Base-by-base conservation (phyloP, 64 coral and sea anemone species). In the Stichodactyla mertensii region DNA sequence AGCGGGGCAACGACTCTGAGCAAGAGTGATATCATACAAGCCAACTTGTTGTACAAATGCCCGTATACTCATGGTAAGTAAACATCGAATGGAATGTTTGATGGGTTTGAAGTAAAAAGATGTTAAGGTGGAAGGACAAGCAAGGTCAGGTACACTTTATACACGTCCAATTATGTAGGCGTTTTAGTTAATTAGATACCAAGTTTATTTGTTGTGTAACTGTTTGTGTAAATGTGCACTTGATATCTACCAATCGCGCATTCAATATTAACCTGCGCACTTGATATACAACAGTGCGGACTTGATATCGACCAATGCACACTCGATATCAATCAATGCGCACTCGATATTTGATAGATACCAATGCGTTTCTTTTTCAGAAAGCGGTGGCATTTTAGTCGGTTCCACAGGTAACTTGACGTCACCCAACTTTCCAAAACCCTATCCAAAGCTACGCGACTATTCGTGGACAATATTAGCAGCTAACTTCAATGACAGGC, bases 21-120 rank as follows among this genome's bases (percentile, higher is more conserved):
- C 22, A 54, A 24, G 20, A 78, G 86, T 69, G 95, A 97, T 57
- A 93, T 97, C 86, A 81, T 86, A 79, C 95, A 97, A 77, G 89
- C 92, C 0, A 97, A 97, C 26, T 82, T 97, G 57, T 61, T 97
- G 10, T 97, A 93, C 83, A 93, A 86, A 45, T 97, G 95, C 64
- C 87, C 90, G 82, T 86, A 88, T 93, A 82, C 8, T 84, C 85
- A 89, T 74, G 88, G 88, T 89, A 84, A 84, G 69, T 31, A 45
- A 45, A 45, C 36, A 10, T 66, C 7, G 61, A 19, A 74, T 10
- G 10, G 22, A 74, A 24, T 22, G 6, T 31, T 31, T 31, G 28
- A 31, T 31, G 28, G 28, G 28, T 31, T 31, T 31, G 28, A 31
- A 31, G 28, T 31, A 31, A 31, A 31, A n/a, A n/a, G n/a, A n/a